These are phyloP conservation scores for Gasterosteus nipponicus DNA, from an alignment of 2,113 vertebrate species.

Conservation along the genomic window DNA sequence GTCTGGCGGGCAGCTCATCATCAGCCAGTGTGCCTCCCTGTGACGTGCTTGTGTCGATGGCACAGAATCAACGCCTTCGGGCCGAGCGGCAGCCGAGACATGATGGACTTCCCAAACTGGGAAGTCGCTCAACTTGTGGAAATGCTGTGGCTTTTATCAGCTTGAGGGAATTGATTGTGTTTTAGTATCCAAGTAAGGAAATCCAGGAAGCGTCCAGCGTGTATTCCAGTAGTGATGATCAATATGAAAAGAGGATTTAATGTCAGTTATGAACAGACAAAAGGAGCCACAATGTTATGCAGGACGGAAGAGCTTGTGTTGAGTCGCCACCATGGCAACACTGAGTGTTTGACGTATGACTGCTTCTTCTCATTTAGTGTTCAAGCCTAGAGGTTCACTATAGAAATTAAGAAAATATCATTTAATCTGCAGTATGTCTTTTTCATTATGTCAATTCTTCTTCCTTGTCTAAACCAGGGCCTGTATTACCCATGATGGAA, in stretches of 20 bases:
- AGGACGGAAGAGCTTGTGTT: not conserved
- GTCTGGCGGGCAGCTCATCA: slow-evolving; percentile 29
- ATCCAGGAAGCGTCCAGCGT: not conserved
- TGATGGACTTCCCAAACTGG: not conserved
- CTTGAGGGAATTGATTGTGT: not conserved
- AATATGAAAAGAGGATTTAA: not conserved
- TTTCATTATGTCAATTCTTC: not conserved
- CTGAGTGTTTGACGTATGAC: too few relatives aligned
- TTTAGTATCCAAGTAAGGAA: not conserved
- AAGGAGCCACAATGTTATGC: too few relatives aligned
- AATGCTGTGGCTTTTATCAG: not conserved
- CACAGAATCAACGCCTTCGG: not conserved
- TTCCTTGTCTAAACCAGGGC: not conserved
- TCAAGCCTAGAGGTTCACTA: too few relatives aligned
- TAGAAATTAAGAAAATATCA: too few relatives aligned
- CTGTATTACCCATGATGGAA: not conserved
- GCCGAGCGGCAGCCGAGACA: slow-evolving; percentile 3
- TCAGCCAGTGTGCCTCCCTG: slow-evolving; percentile 8
- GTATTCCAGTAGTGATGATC: not conserved
- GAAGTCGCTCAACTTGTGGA: not conserved
- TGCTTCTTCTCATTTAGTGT: too few relatives aligned
- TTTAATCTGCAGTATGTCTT: not conserved
- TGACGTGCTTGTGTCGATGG: slow-evolving; percentile 6
- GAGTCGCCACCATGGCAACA: not conserved
- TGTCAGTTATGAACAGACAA: too few relatives aligned